These are phyloP conservation scores for Coenonympha arcania DNA, from an alignment of 2,888 invertebrate species.

Conservation along the genomic window DNA sequence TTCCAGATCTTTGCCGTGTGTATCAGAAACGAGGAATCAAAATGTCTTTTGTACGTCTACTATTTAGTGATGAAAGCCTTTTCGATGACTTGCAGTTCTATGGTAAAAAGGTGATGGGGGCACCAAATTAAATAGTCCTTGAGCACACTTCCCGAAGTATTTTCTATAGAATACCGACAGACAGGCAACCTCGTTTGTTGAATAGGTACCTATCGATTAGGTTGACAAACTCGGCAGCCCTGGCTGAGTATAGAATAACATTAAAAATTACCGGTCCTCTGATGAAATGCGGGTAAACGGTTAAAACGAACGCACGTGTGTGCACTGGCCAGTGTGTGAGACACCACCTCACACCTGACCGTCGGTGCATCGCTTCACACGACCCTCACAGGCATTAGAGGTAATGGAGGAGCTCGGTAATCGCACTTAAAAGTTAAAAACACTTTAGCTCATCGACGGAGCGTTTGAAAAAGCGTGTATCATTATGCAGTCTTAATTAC, in stretches of 20 bases:
- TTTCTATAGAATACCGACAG: too few species aligned
- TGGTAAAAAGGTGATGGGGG: too few species aligned
- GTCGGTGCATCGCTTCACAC: slow-evolving; percentile 37
- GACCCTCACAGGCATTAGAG: slow-evolving; percentile 58
- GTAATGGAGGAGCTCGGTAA: slow-evolving; percentile 43
- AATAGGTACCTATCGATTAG: too few species aligned
- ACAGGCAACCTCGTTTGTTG: too few species aligned
- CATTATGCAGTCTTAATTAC: slow-evolving; percentile 28
- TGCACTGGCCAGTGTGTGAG: slow-evolving; percentile 56
- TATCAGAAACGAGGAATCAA: too few species aligned
- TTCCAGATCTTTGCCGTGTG: too few species aligned
- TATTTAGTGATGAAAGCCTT: too few species aligned
- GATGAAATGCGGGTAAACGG: slow-evolving; percentile 62
- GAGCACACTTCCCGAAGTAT: too few species aligned
- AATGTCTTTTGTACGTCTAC: too few species aligned
- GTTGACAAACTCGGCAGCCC: too few species aligned
- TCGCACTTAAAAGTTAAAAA: slow-evolving; percentile 50
- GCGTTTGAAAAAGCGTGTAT: slow-evolving; percentile 19
- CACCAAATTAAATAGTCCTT: too few species aligned
- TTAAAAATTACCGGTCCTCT: slow-evolving; percentile 64
- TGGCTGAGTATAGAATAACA: slow-evolving; percentile 55
- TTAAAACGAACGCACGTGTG: slow-evolving; percentile 62
- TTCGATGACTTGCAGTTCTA: too few species aligned
- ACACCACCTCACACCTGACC: slow-evolving; percentile 68
- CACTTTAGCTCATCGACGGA: slow-evolving; percentile 13